A percentile compares a stretch with the other conserved stretches of the same genome.
phyloP scores from a whole-genome alignment of 2,113 vertebrate species.

The Toxotes jaculatrix region DNA sequence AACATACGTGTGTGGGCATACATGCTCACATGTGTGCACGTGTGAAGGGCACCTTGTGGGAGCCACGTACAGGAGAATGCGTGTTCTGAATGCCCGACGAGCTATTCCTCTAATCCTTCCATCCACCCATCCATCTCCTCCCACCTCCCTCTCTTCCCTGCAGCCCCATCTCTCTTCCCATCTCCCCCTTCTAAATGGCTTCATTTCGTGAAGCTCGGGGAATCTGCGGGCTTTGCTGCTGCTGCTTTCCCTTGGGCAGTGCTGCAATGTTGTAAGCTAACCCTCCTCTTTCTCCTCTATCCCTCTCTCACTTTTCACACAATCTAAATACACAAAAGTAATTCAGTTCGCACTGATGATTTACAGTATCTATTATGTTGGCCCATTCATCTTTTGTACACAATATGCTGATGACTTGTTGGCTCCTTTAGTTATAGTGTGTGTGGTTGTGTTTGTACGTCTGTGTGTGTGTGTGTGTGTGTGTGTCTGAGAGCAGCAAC shows the following conservation, averaged over 20 bases:
- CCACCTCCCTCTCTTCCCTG: conserved; percentile 57
- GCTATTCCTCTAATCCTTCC: conserved; percentile 77
- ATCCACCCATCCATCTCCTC: conserved; percentile 71
- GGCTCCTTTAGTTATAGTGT: conserved; percentile 1
- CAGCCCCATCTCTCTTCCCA: conserved; percentile 63
- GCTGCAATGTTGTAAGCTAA: conserved; percentile 50
- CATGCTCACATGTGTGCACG: conserved; percentile 39
- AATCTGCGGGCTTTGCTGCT: conserved; percentile 61
- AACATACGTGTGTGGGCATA: conserved; percentile 31
- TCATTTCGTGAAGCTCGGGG: conserved; percentile 68
- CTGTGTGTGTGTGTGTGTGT: conserved; percentile 26
- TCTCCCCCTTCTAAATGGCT: conserved; percentile 70
- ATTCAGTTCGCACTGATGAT: conserved; percentile 56
- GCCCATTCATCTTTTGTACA: conserved; percentile 52
- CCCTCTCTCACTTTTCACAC: conserved; percentile 21
- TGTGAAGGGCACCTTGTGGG: conserved; percentile 83
- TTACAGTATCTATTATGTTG: conserved; percentile 37
- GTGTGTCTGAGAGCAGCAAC: background rate
- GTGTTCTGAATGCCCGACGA: conserved; percentile 78
- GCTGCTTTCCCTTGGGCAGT: conserved; percentile 52
- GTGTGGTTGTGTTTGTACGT: background rate
- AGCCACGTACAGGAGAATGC: conserved; percentile 50
- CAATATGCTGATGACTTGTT: conserved; percentile 24
- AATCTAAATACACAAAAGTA: conserved; percentile 34
- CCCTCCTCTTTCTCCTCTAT: conserved; percentile 15